These are phyloP conservation scores for Hylaeus anthracinus DNA, from an alignment of 1,140 invertebrate genomes.

Conservation along the genomic window DNA sequence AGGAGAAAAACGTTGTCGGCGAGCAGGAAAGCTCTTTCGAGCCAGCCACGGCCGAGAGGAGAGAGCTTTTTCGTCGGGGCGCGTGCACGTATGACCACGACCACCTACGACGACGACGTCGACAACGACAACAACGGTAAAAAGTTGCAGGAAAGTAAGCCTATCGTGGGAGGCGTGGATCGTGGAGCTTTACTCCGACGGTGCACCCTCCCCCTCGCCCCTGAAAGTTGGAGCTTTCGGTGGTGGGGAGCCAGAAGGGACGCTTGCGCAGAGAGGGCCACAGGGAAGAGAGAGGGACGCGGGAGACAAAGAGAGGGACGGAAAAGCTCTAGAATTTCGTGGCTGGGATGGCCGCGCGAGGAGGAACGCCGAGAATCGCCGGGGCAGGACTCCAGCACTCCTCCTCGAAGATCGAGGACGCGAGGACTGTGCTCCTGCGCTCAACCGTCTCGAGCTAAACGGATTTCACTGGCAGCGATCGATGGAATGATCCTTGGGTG, in stretches of 20 bases:
- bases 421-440: conserved; percentile 35
- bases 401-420: conserved; percentile 55
- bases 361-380: conserved; percentile 43
- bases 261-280: conserved; percentile 66
- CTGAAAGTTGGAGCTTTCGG: conserved; percentile 54
- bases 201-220: conserved; percentile 42
- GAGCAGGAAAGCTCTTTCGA: conserved; percentile 65
- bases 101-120: conserved; percentile 60
- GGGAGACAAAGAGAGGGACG: conserved; percentile 39
- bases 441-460: background rate
- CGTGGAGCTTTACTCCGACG: conserved; percentile 66
- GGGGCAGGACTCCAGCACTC: conserved; percentile 65
- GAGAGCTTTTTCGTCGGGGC: conserved; percentile 56
- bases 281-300: conserved; percentile 29
- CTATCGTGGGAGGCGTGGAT: conserved; percentile 76
- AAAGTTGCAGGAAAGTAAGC: conserved; percentile 72
- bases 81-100: conserved; percentile 54
- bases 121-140: conserved; percentile 51
- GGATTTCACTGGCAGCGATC: too few species aligned
- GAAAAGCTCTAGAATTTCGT: conserved; percentile 51
- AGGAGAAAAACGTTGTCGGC: conserved; percentile 52
- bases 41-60: conserved; percentile 25
- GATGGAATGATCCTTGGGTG: too few species aligned
- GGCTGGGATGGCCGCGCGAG: conserved; percentile 45
- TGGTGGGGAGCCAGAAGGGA: conserved; percentile 59